These are phyloP conservation scores for Antechinus stuartii DNA, from an alignment of 2,113 vertebrate species.

Conservation along the genomic window DNA sequence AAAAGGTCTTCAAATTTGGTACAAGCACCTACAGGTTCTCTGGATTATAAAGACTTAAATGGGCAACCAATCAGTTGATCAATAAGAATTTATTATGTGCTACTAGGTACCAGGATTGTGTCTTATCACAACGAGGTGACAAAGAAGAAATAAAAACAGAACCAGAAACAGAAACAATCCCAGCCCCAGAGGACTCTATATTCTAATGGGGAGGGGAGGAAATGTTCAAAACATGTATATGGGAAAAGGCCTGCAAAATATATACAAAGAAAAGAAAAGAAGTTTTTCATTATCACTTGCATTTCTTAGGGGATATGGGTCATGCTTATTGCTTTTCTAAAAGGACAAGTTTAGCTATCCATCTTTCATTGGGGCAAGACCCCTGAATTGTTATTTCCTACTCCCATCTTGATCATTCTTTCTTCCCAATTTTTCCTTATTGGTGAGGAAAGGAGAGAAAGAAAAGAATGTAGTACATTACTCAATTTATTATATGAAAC, in stretches of 20 bases:
- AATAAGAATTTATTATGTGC: neutral
- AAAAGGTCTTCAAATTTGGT: neutral
- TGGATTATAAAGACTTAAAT: neutral
- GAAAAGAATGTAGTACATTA: neutral
- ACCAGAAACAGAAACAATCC: no score
- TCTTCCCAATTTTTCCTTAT: neutral
- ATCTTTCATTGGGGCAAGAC: neutral
- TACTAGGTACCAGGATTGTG: neutral
- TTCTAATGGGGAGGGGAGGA: neutral
- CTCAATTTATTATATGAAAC: neutral
- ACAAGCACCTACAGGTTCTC: neutral
- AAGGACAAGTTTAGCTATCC: neutral
- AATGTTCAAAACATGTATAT: neutral
- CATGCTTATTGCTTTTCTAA: neutral
- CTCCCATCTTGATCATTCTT: neutral
- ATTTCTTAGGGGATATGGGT: neutral
- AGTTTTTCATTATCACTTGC: neutral
- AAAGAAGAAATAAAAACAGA: neutral
- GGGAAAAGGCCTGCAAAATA: neutral
- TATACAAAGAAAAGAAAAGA: neutral
- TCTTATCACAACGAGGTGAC: neutral
- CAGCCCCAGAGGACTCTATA: neutral
- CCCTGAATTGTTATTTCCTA: neutral
- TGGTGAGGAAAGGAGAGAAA: neutral
- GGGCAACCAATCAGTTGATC: neutral